A percentile compares a stretch with the other conserved stretches of the same genome.
Evolutionary conservation across 1,140 invertebrate genomes (phyloP).

Genomic region (Sinella curviseta): DNA sequence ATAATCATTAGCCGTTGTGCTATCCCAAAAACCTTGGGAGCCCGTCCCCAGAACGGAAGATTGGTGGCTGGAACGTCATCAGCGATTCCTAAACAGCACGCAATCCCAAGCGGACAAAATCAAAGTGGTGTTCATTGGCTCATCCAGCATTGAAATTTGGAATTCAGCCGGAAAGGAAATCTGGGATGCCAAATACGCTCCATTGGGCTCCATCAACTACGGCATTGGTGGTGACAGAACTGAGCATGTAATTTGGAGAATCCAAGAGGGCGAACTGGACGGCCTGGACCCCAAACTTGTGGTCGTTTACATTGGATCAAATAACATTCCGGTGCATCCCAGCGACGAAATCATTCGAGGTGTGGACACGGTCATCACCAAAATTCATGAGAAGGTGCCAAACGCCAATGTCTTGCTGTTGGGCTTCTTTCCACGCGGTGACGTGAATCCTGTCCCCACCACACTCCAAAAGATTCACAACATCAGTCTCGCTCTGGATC

Average conservation of each 20-base stretch:
- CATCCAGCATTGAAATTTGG: constrained; percentile 28
- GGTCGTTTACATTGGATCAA: constrained; percentile 4
- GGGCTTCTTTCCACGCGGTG: not conserved
- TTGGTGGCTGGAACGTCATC: constrained; percentile 23
- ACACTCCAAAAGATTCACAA: not conserved
- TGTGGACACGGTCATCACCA: not conserved
- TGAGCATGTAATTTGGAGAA: constrained; percentile 62
- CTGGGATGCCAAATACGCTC: constrained; percentile 34
- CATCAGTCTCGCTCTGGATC: not conserved
- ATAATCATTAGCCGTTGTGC: too few species aligned
- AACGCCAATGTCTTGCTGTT: not conserved
- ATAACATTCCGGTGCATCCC: not conserved
- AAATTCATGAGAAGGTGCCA: not conserved
- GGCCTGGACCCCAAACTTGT: constrained; percentile 49
- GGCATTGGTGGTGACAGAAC: constrained; percentile 63
- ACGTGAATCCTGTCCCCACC: not conserved
- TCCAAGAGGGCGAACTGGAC: constrained; percentile 64
- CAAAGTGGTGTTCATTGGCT: constrained; percentile 30
- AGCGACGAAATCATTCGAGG: not conserved
- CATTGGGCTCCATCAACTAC: constrained; percentile 58
- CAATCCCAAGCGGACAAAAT: not conserved
- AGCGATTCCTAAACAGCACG: constrained; percentile 15
- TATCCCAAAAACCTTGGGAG: constrained; percentile 28
- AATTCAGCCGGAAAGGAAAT: constrained; percentile 19
- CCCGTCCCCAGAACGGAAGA: constrained; percentile 4